A percentile compares a stretch with the other conserved stretches of the same genome.
Evolutionary conservation across 2,113 vertebrate genomes (phyloP).

Genomic region (Anser cygnoides): DNA sequence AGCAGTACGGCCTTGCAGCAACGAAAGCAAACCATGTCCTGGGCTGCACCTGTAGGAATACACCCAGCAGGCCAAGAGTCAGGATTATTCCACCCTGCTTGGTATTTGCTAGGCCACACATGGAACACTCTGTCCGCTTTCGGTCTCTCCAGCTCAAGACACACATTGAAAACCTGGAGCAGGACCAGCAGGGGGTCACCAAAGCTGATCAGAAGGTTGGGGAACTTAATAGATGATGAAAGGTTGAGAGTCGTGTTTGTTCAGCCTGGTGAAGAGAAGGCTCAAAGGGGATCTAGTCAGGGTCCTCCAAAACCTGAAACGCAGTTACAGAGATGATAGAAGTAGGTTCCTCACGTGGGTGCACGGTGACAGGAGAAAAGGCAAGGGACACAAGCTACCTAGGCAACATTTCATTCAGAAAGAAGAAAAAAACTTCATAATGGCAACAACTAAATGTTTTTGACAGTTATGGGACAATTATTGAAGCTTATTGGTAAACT

Average conservation of each 20-base stretch:
- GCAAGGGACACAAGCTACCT: not conserved
- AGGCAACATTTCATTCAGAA: not conserved
- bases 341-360: not conserved
- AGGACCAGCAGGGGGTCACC: not conserved
- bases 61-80: not conserved
- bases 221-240: not conserved
- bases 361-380: not conserved
- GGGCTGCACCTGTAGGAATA: not conserved
- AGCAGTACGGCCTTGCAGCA: not conserved
- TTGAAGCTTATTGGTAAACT: not conserved
- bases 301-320: not conserved
- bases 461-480: not conserved
- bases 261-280: not conserved
- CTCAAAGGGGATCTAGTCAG: not conserved
- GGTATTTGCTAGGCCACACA: not conserved
- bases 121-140: not conserved
- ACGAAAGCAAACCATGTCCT: rapidly evolving
- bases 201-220: not conserved
- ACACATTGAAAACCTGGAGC: not conserved
- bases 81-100: not conserved
- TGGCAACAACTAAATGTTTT: not conserved
- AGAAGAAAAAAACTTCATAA: not conserved
- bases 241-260: not conserved
- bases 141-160: not conserved
- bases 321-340: not conserved